These are phyloP conservation scores for Galerucella nymphaeae DNA, from an alignment of 2,888 invertebrate species.

Conservation along the genomic window DNA sequence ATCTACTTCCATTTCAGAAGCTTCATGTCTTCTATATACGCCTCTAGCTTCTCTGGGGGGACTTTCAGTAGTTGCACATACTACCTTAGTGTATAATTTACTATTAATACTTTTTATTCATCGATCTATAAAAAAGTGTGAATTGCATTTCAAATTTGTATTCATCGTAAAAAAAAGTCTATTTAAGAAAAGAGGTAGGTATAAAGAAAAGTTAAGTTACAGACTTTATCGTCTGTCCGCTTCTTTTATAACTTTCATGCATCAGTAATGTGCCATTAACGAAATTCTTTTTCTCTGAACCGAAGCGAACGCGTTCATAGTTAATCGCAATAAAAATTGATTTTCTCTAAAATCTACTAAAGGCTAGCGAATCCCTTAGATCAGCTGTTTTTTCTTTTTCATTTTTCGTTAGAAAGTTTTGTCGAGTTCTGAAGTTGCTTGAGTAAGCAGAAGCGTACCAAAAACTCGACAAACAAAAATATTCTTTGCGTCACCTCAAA, in stretches of 20 bases:
- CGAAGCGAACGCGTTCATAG: background rate
- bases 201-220: background rate
- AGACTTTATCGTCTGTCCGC: background rate
- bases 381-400: slow-evolving; percentile 1
- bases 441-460: background rate
- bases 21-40: too few species aligned
- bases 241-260: background rate
- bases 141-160: background rate
- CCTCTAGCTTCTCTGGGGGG: too few species aligned
- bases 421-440: background rate
- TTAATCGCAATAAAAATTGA: slow-evolving; percentile 4
- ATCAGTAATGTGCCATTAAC: background rate
- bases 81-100: too few species aligned
- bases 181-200: background rate
- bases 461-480: background rate
- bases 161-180: background rate
- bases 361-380: background rate
- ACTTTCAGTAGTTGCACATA: too few species aligned
- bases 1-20: too few species aligned
- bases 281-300: background rate
- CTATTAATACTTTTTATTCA: too few species aligned
- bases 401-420: background rate
- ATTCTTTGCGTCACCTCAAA: background rate
- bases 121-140: too few species aligned
- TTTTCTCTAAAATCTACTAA: slow-evolving; percentile 7